Conservation (phyloP, 2,797 vertebrate genomes). For the Muraenolepis orangiensis region DNA sequence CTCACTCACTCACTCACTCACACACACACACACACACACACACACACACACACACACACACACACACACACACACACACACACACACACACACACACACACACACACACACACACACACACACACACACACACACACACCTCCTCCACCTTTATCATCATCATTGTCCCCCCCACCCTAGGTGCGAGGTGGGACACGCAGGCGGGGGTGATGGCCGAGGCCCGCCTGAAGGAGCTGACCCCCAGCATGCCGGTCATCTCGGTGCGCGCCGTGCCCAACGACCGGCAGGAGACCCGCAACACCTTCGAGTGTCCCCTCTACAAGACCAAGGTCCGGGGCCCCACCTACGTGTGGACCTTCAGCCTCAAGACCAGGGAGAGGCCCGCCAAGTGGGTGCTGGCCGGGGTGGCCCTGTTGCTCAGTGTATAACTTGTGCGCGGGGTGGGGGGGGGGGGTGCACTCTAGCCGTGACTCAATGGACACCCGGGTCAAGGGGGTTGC, state of each 20-base stretch:
- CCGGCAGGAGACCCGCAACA: constrained; percentile 76
- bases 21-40: neutral
- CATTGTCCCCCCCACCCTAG: constrained; percentile 34
- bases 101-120: neutral
- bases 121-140: neutral
- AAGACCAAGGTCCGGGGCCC: constrained; percentile 74
- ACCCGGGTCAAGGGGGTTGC: too few relatives aligned
- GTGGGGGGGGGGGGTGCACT: neutral
- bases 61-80: neutral
- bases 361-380: constrained; percentile 76
- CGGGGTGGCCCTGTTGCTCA: constrained; percentile 76
- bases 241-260: constrained; percentile 73
- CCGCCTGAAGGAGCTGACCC: constrained; percentile 72
- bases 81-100: neutral
- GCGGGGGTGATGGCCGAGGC: constrained; percentile 70
- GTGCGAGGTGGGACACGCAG: constrained; percentile 75
- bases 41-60: neutral
- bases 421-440: constrained; percentile 58
- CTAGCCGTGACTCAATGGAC: too few relatives aligned
- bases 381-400: constrained; percentile 75
- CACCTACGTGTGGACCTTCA: constrained; percentile 71
- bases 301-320: constrained; percentile 77
- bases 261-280: constrained; percentile 71
- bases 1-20: too few relatives aligned
- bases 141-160: neutral